A percentile compares a stretch with the other conserved stretches of the same genome.
Conservation (phyloP, 1,140 invertebrate genomes). For the Ips nitidus region DNA sequence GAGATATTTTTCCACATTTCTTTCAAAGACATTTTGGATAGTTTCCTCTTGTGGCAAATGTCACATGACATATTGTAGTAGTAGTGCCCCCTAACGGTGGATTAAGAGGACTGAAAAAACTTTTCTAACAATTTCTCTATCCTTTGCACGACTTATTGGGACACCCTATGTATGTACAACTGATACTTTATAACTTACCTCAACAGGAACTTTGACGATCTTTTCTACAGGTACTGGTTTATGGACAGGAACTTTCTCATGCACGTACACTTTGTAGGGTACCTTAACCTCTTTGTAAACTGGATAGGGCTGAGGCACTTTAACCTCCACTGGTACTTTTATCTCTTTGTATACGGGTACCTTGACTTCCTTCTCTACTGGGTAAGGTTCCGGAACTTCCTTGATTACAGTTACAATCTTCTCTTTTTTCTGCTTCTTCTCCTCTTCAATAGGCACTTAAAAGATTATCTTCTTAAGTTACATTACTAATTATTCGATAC, state of each 20-base stretch:
- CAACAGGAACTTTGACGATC: slow-evolving; percentile 68
- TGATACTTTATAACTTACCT: slow-evolving; percentile 53
- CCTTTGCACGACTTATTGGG: too few species aligned
- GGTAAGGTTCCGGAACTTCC: slow-evolving; percentile 58
- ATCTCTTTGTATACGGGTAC: slow-evolving; percentile 61
- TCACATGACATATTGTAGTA: too few species aligned
- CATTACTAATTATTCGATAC: neutral
- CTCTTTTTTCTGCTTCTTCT: slow-evolving; percentile 54
- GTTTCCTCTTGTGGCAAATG: too few species aligned
- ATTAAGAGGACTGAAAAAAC: too few species aligned
- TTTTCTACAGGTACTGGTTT: slow-evolving; percentile 73
- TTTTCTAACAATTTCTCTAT: too few species aligned
- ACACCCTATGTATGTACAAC: too few species aligned
- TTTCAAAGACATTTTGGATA: too few species aligned
- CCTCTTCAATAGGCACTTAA: slow-evolving; percentile 16
- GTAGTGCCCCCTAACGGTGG: too few species aligned
- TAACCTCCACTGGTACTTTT: slow-evolving; percentile 30
- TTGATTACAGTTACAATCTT: slow-evolving; percentile 77
- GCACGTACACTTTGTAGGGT: slow-evolving; percentile 60
- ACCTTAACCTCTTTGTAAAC: slow-evolving; percentile 53
- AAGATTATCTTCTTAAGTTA: neutral
- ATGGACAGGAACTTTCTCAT: slow-evolving; percentile 63
- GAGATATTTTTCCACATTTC: too few species aligned
- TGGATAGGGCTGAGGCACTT: slow-evolving; percentile 37
- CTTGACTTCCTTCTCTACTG: slow-evolving; percentile 50